Evolutionary conservation across 2,888 invertebrate species (phyloP), one percentile per base, ranked within the genome.

Genomic region (Drosophila anomalata): DNA sequence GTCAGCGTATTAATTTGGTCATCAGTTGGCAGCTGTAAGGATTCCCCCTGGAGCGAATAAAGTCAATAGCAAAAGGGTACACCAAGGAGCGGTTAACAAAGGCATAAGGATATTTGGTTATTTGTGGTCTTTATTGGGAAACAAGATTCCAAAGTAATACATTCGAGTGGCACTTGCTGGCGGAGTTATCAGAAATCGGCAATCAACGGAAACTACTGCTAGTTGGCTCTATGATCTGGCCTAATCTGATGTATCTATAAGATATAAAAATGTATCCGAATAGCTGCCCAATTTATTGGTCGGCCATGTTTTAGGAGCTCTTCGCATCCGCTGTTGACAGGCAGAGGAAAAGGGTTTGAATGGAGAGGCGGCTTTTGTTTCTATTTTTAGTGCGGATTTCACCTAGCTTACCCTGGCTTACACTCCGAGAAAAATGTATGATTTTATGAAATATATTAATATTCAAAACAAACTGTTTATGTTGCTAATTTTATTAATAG

Each of bases 1-100:
- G 55, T 68, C 79, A 54, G 22, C 54, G 42, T 51, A 76, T 81
- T 81, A 84, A 84, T 81, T 81, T 82, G 82, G 85, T 66, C 67
- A 80, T 80, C 78, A 80, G 75, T 55, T 55, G 57, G 22, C 22
- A 33, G 24, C 53, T 17, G 5, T 14, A 65, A 44, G 42, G 60
- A 59, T 33, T n/a, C 31, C 17, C 17, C 12, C 12, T 7, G 20
- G 48, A 48, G 29, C 48, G 14, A 1, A 14, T 11, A 39, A 39
- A 48, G 12, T 36, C 26, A 39, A 61, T 46, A 33, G 61, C 29
- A 44, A 24, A 69, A 69, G 69, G 42, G 36, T 62, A 2, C 69
- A 42, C 62, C 52, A 52, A 62, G 62, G 63, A 46, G 44, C 36
- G 14, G 39, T 65, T 65, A 62, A 39, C 39, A 12, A 36, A 52